phyloP scores from a whole-genome alignment of 2,888 invertebrate species.

The Elegia similella region DNA sequence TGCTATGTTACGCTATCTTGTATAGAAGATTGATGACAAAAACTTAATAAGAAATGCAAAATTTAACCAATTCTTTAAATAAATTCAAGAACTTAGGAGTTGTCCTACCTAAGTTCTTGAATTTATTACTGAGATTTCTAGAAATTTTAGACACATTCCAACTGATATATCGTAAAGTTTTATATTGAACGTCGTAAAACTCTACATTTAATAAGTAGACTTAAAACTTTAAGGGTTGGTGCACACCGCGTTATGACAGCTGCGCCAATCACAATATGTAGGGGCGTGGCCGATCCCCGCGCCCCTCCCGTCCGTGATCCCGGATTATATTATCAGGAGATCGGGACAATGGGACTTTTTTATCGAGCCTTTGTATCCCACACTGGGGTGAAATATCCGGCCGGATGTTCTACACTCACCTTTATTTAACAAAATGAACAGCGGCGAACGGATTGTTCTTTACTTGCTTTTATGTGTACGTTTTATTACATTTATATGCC shows the following conservation, averaged over 20 bases:
- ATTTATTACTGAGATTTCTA: too few species aligned
- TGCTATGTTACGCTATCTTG: too few species aligned
- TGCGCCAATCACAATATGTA: slow-evolving; percentile 80
- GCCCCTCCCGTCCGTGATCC: slow-evolving; percentile 58
- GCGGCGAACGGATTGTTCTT: slow-evolving; percentile 60
- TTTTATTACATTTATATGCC: slow-evolving; percentile 8
- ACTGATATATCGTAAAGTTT: neutral
- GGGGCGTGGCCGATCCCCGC: slow-evolving; percentile 66
- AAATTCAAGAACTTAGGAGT: too few species aligned
- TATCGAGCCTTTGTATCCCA: slow-evolving; percentile 71
- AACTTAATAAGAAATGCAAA: too few species aligned
- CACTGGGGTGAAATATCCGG: slow-evolving; percentile 79
- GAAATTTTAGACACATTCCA: neutral
- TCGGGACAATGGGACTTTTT: slow-evolving; percentile 77
- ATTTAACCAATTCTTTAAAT: too few species aligned
- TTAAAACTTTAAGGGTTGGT: slow-evolving; percentile 42
- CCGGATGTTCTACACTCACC: slow-evolving; percentile 76
- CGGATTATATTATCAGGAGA: slow-evolving; percentile 76
- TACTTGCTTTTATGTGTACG: slow-evolving; percentile 20
- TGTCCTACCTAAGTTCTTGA: too few species aligned
- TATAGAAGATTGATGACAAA: too few species aligned
- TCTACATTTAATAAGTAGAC: neutral
- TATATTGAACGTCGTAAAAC: neutral
- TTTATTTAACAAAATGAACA: slow-evolving; percentile 73
- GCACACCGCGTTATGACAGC: slow-evolving; percentile 67